Conservation (phyloP, 2,888 invertebrate genomes). For the Pseudanteris insignis region DNA sequence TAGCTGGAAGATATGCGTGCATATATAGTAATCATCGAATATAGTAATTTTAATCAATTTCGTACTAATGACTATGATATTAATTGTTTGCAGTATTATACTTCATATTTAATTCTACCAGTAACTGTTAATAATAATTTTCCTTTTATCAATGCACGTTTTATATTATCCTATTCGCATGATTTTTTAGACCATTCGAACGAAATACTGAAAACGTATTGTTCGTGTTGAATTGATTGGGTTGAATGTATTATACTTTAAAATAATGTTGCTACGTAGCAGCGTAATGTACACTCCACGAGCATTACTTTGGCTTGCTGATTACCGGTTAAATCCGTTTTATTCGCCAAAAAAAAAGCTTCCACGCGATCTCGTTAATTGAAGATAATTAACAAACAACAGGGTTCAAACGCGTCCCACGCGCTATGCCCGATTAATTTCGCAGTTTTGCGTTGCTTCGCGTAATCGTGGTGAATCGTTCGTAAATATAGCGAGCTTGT, state of each 20-base stretch:
- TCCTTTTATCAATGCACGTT: no score
- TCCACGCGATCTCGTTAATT: slow-evolving; percentile 50
- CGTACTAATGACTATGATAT: no score
- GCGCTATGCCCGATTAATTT: slow-evolving; percentile 43
- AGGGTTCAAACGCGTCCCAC: slow-evolving; percentile 54
- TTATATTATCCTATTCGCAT: no score
- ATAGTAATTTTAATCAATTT: no score
- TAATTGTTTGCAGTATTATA: no score
- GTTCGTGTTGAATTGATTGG: no score
- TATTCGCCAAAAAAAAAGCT: slow-evolving; percentile 27
- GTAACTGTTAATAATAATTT: no score
- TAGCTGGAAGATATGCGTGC: no score
- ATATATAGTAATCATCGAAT: no score
- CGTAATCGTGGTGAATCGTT: slow-evolving; percentile 47
- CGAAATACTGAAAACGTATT: no score
- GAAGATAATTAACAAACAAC: slow-evolving; percentile 50
- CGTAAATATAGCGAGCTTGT: slow-evolving; percentile 25
- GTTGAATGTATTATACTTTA: no score
- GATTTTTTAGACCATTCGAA: slow-evolving; percentile 22
- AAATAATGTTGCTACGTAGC: slow-evolving; percentile 13
- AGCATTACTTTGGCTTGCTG: slow-evolving; percentile 13
- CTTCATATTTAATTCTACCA: no score
- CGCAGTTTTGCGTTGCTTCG: slow-evolving; percentile 40
- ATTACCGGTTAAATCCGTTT: slow-evolving; percentile 29
- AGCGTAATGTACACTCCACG: slow-evolving; percentile 12